These are phyloP conservation scores for Lophotriccus pileatus DNA, from an alignment of 2,797 vertebrate genomes.

Conservation along the genomic window DNA sequence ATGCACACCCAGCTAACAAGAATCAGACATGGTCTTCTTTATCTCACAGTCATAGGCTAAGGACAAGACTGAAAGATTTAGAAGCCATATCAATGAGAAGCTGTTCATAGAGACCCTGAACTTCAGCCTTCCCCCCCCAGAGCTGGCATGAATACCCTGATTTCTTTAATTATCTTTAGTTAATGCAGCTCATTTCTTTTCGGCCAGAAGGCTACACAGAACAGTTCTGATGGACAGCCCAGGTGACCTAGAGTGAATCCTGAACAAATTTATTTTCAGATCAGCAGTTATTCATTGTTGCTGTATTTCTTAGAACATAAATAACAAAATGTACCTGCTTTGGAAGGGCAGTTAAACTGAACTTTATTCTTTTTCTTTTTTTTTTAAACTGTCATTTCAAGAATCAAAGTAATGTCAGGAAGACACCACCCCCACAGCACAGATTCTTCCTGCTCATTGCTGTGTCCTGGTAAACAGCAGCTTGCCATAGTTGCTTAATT, in stretches of 20 bases:
- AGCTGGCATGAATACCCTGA: neutral
- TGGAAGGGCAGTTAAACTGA: neutral
- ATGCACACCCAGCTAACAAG: neutral
- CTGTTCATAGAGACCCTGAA: neutral
- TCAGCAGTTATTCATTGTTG: neutral
- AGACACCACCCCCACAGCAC: neutral
- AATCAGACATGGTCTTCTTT: neutral
- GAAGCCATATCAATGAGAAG: neutral
- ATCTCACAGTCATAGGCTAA: neutral
- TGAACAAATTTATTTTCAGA: neutral
- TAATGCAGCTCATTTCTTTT: neutral
- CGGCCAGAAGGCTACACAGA: neutral
- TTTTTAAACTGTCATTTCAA: neutral
- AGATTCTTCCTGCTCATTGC: neutral
- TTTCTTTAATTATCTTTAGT: neutral
- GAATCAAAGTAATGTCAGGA: constrained; percentile 8
- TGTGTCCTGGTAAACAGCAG: neutral
- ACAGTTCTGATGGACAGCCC: neutral
- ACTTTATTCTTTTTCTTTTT: neutral
- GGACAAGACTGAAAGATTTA: neutral
- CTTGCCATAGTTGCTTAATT: neutral
- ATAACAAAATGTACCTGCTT: neutral
- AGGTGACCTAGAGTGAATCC: neutral
- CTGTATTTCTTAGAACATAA: neutral
- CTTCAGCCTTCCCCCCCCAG: neutral